phyloP scores from a whole-genome alignment of 2,797 vertebrate genomes.

The Nyctalus aviator region DNA sequence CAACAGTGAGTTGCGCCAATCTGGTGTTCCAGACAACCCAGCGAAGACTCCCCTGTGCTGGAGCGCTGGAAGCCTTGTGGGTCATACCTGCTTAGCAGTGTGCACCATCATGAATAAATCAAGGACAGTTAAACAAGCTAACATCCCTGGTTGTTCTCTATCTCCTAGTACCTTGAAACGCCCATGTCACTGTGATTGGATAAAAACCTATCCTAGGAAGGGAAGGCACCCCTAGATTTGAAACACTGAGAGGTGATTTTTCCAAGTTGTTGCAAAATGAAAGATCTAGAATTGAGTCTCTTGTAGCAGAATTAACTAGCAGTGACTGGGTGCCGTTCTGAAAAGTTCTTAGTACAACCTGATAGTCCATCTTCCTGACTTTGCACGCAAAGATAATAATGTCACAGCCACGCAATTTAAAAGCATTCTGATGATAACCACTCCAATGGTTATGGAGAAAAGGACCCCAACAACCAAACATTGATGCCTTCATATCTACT shows the following conservation, averaged over 20 bases:
- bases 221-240: not conserved
- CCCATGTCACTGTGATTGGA: not conserved
- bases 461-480: not conserved
- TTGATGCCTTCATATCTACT: not conserved
- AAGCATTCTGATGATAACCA: not conserved
- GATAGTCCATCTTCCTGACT: not conserved
- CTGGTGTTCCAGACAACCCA: not conserved
- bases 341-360: not conserved
- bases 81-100: not conserved
- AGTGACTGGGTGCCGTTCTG: not conserved
- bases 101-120: not conserved
- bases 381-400: not conserved
- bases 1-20: not conserved
- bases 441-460: not conserved
- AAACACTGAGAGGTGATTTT: not conserved
- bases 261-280: not conserved
- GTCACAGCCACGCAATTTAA: not conserved
- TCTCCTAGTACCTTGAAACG: not conserved
- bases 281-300: not conserved
- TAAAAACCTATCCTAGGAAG: not conserved
- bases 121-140: not conserved
- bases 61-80: not conserved
- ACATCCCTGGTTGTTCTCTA: not conserved
- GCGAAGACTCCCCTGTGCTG: not conserved
- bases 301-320: not conserved